These are phyloP conservation scores for Uloborus plumipes DNA, from an alignment of 2,888 invertebrate species.

Conservation along the genomic window DNA sequence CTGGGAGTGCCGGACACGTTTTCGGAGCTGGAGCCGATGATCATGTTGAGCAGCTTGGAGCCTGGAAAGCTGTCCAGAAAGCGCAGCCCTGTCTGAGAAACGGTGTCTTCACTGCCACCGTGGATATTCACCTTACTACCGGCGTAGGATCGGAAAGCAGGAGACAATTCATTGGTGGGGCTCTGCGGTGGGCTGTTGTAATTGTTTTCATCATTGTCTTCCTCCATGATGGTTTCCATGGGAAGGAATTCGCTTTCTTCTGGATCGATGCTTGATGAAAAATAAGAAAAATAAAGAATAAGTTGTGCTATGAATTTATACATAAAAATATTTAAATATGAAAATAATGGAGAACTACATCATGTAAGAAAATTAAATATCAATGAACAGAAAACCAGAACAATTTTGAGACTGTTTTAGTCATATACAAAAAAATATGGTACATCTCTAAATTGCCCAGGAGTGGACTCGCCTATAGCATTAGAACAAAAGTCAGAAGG, in stretches of 20 bases:
- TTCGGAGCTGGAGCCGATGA: constrained; percentile 60
- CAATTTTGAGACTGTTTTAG: too few relatives aligned
- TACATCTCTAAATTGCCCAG: too few relatives aligned
- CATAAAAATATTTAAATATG: too few relatives aligned
- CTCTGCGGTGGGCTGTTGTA: constrained; percentile 65
- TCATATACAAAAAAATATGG: too few relatives aligned
- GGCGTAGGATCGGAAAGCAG: constrained; percentile 39
- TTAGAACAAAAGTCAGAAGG: too few relatives aligned
- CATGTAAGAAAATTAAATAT: background rate
- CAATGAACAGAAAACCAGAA: background rate
- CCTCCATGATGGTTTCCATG: constrained; percentile 64
- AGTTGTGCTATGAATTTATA: background rate
- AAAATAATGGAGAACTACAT: background rate
- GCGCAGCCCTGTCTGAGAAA: constrained; percentile 56
- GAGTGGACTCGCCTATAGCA: too few relatives aligned
- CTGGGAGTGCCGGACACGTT: constrained; percentile 50
- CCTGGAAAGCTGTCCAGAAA: constrained; percentile 58
- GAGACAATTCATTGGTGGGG: constrained; percentile 61
- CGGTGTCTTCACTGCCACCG: constrained; percentile 31
- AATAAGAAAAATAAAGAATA: background rate
- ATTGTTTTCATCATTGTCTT: constrained; percentile 58
- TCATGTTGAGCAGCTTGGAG: constrained; percentile 60
- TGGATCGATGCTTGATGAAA: constrained; percentile 59
- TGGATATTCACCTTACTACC: constrained; percentile 42
- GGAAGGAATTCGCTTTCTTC: constrained; percentile 66